phyloP scores from a whole-genome alignment of 2,888 invertebrate genomes.

The Miltochrista miniata region DNA sequence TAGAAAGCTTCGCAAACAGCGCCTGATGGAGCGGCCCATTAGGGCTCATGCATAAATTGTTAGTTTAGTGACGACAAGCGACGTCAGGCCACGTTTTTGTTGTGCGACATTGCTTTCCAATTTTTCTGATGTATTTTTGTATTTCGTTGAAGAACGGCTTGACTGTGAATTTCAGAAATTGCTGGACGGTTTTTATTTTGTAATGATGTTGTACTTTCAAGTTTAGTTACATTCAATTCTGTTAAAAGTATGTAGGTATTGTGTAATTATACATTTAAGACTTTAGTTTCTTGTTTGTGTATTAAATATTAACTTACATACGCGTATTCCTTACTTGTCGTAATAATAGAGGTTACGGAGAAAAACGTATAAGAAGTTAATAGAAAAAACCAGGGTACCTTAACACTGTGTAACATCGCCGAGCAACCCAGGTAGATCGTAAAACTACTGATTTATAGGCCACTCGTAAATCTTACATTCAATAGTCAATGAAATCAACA shows the following conservation, averaged over 20 bases:
- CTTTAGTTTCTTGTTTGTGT: too few relatives aligned
- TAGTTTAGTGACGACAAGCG: slow-evolving; percentile 70
- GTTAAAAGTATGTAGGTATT: too few relatives aligned
- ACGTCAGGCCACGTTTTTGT: slow-evolving; percentile 41
- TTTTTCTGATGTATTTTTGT: slow-evolving; percentile 24
- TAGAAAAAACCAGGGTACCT: slow-evolving; percentile 24
- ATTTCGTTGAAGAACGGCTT: slow-evolving; percentile 6
- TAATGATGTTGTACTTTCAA: too few relatives aligned
- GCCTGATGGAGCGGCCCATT: slow-evolving; percentile 75
- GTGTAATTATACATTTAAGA: too few relatives aligned
- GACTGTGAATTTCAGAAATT: neutral
- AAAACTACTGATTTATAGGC: slow-evolving; percentile 30
- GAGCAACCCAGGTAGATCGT: slow-evolving; percentile 24
- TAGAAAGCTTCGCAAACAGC: slow-evolving; percentile 81
- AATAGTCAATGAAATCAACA: too few relatives aligned
- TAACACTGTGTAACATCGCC: slow-evolving; percentile 27
- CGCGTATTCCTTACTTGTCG: too few relatives aligned
- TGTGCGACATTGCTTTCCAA: slow-evolving; percentile 46
- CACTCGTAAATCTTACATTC: slow-evolving; percentile 27
- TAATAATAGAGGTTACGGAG: slow-evolving; percentile 1
- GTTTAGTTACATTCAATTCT: too few relatives aligned
- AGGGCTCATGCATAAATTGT: slow-evolving; percentile 81
- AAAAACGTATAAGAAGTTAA: slow-evolving; percentile 7
- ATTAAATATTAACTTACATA: too few relatives aligned
- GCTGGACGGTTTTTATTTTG: slow-evolving; percentile 5